Evolutionary conservation across 1,140 invertebrate species (phyloP).

Genomic region (Drosophila setifemur): DNA sequence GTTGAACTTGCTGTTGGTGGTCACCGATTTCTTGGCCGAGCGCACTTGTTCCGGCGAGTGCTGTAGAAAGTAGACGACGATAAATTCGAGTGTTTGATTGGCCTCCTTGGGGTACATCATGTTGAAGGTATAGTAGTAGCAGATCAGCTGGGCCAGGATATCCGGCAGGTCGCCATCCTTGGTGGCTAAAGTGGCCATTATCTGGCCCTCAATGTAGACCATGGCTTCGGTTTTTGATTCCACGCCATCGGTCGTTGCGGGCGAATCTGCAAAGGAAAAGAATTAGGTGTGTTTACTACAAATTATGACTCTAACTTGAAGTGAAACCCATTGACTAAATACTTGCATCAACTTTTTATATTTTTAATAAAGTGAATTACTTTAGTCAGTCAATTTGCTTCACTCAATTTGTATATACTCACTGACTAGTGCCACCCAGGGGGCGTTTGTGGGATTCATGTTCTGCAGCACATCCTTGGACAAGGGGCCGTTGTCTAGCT

Average conservation of each 20-base stretch:
- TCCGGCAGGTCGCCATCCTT: conserved; percentile 56
- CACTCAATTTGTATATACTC: conserved; percentile 9
- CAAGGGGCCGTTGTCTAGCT: conserved; percentile 49
- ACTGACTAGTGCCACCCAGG: conserved; percentile 77
- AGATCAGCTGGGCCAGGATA: conserved; percentile 68
- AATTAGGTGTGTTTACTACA: not conserved
- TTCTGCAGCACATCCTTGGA: conserved; percentile 59
- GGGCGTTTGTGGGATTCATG: conserved; percentile 67
- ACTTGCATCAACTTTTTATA: too few species aligned
- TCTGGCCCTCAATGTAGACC: conserved; percentile 67
- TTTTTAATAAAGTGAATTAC: too few species aligned
- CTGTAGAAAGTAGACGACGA: conserved; percentile 71
- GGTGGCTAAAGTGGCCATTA: conserved; percentile 56
- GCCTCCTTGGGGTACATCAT: conserved; percentile 79
- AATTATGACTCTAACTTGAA: too few species aligned
- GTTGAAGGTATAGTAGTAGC: conserved; percentile 79
- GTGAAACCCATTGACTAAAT: too few species aligned
- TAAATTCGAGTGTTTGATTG: conserved; percentile 80
- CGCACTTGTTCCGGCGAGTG: conserved; percentile 62
- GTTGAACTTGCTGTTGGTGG: conserved; percentile 62
- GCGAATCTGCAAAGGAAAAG: conserved; percentile 35
- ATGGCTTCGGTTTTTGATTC: conserved; percentile 47
- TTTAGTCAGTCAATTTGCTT: not conserved
- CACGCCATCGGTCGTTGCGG: conserved; percentile 19
- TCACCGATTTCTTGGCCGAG: conserved; percentile 55